Percentiles rank a stretch among this genome's conserved stretches.
Evolutionary conservation across 2,113 vertebrate genomes (phyloP).

Genomic region (Perca flavescens): DNA sequence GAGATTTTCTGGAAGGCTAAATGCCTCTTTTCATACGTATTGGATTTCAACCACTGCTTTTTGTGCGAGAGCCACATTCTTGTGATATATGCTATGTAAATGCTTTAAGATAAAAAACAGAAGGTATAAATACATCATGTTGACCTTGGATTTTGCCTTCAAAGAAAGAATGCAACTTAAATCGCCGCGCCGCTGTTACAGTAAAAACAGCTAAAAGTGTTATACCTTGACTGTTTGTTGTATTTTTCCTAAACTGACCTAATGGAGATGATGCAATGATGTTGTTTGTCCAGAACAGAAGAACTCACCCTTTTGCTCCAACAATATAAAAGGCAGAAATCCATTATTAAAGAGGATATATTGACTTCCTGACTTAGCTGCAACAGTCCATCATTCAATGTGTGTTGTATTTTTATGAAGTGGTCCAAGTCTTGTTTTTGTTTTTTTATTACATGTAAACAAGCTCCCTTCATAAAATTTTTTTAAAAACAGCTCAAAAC

Average conservation of each 20-base stretch:
- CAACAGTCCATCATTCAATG: neutral
- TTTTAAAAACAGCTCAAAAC: no score
- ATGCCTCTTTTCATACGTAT: conserved; percentile 63
- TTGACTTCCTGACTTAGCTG: neutral
- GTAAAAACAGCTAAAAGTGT: neutral
- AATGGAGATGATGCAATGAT: neutral
- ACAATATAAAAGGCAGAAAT: neutral
- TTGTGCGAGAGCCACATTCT: conserved; percentile 27
- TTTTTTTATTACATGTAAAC: no score
- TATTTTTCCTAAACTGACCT: neutral
- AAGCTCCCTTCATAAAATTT: no score
- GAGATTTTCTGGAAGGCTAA: conserved; percentile 61
- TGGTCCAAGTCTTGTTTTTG: neutral
- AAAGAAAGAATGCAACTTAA: conserved; percentile 13
- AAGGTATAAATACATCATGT: conserved; percentile 3
- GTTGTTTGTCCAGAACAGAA: neutral
- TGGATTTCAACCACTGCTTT: conserved; percentile 60
- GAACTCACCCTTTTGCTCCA: neutral
- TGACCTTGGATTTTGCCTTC: conserved; percentile 34
- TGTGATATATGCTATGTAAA: conserved; percentile 42
- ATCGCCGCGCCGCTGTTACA: neutral
- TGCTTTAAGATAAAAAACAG: conserved; percentile 43
- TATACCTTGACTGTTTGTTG: neutral
- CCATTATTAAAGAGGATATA: neutral
- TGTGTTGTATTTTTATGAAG: neutral